Percentiles rank a stretch among this genome's conserved stretches.
Evolutionary conservation across 2,113 vertebrate species (phyloP).

Genomic region (Atherinomorus stipes): DNA sequence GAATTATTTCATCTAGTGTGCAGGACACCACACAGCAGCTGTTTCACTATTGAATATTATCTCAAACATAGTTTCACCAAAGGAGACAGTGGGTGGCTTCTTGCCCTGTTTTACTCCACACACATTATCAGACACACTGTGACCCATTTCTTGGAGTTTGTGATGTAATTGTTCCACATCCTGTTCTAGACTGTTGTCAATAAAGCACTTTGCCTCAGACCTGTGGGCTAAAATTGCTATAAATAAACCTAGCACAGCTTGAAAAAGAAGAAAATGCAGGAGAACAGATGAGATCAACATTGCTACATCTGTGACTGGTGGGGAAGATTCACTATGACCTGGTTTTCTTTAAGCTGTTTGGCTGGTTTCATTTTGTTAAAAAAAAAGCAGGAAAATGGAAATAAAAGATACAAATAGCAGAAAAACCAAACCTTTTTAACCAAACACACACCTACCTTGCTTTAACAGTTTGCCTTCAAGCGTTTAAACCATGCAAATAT

Average conservation of each 20-base stretch:
- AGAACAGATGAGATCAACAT: not conserved
- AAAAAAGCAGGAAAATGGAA: not conserved
- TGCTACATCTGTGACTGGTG: not conserved
- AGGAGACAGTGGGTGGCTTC: not conserved
- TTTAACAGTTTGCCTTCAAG: not conserved
- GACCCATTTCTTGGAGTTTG: constrained; percentile 30
- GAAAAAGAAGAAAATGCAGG: constrained; percentile 23
- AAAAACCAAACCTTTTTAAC: not conserved
- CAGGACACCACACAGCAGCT: not conserved
- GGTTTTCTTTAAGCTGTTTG: not conserved
- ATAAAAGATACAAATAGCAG: not conserved
- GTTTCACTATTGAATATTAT: constrained; percentile 3
- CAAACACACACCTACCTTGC: not conserved
- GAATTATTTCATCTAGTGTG: constrained; percentile 11
- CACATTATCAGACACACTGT: not conserved
- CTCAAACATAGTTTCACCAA: not conserved
- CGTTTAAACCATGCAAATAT: not conserved
- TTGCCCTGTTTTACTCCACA: not conserved
- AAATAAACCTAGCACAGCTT: constrained; percentile 29
- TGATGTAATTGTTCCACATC: constrained; percentile 53
- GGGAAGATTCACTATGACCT: not conserved
- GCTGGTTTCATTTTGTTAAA: not conserved
- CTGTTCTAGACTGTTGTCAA: constrained; percentile 33
- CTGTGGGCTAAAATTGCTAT: constrained; percentile 33
- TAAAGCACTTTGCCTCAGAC: constrained; percentile 45